Conservation (phyloP, 92 coral and sea anemone species). For the Paramuricea clavata region DNA sequence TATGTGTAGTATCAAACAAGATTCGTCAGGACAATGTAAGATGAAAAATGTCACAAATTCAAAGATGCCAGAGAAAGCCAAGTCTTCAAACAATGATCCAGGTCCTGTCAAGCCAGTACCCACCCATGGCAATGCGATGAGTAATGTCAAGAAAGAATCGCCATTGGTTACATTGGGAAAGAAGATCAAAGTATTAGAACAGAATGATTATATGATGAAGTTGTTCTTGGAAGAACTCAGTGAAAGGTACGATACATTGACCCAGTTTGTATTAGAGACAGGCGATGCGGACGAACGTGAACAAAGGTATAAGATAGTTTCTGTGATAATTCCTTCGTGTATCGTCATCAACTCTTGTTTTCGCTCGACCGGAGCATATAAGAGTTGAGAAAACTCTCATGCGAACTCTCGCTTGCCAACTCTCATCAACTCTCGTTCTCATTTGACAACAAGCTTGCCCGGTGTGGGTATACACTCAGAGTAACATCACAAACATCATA, state of each 20-base stretch:
- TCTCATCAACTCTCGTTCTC: too few species aligned
- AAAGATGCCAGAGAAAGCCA: slow-evolving; percentile 52
- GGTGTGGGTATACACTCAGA: too few species aligned
- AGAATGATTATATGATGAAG: slow-evolving; percentile 90
- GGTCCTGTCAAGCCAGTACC: slow-evolving; percentile 44
- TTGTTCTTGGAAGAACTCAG: slow-evolving; percentile 92
- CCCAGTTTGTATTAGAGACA: too few species aligned
- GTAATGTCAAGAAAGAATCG: slow-evolving; percentile 91
- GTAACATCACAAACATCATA: too few species aligned
- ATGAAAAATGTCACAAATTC: not conserved
- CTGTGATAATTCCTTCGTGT: too few species aligned
- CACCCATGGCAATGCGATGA: slow-evolving; percentile 25
- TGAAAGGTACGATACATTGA: slow-evolving; percentile 90
- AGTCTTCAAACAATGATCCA: slow-evolving; percentile 47
- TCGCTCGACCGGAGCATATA: too few species aligned
- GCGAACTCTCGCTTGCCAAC: too few species aligned
- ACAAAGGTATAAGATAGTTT: too few species aligned
- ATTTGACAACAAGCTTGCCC: too few species aligned
- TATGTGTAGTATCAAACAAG: not conserved
- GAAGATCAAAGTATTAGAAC: slow-evolving; percentile 95
- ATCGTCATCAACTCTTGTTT: too few species aligned
- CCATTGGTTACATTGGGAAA: slow-evolving; percentile 94
- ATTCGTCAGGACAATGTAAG: slow-evolving; percentile 6
- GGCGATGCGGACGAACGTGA: too few species aligned
- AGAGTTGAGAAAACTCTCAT: too few species aligned